phyloP scores from a whole-genome alignment of 2,888 invertebrate species.

The Sialis fuliginosa region DNA sequence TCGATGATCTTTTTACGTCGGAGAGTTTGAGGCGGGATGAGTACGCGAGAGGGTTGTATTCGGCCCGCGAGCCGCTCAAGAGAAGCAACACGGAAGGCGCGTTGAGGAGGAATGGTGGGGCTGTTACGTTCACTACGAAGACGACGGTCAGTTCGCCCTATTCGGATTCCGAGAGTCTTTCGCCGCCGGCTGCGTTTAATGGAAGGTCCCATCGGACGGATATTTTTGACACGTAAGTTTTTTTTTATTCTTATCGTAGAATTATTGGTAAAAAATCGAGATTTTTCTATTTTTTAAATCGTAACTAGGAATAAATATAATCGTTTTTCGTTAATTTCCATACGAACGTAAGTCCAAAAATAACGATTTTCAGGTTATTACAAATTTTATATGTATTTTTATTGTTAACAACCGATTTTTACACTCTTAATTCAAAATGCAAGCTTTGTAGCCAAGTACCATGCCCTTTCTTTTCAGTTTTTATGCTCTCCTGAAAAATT shows the following conservation, averaged over 20 bases:
- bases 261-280: too few species aligned
- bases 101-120: conserved; percentile 19
- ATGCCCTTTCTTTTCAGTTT: too few species aligned
- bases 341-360: too few species aligned
- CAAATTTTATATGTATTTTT: too few species aligned
- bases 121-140: conserved; percentile 12
- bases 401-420: too few species aligned
- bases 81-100: conserved; percentile 24
- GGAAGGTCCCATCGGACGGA: conserved; percentile 18
- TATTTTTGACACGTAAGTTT: conserved; percentile 30
- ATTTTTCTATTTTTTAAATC: not conserved
- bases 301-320: too few species aligned
- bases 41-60: not conserved
- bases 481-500: too few species aligned
- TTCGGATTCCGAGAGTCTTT: conserved; percentile 25
- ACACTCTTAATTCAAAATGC: too few species aligned
- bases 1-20: conserved; percentile 25
- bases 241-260: conserved; percentile 2
- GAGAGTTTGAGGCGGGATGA: conserved; percentile 21
- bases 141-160: conserved; percentile 20
- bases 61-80: conserved; percentile 22
- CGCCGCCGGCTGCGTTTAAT: conserved; percentile 22
- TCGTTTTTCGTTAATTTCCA: too few species aligned
- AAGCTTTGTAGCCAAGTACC: too few species aligned
- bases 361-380: too few species aligned